phyloP scores from a whole-genome alignment of 2,888 invertebrate species.

The Bedellia somnulentella region DNA sequence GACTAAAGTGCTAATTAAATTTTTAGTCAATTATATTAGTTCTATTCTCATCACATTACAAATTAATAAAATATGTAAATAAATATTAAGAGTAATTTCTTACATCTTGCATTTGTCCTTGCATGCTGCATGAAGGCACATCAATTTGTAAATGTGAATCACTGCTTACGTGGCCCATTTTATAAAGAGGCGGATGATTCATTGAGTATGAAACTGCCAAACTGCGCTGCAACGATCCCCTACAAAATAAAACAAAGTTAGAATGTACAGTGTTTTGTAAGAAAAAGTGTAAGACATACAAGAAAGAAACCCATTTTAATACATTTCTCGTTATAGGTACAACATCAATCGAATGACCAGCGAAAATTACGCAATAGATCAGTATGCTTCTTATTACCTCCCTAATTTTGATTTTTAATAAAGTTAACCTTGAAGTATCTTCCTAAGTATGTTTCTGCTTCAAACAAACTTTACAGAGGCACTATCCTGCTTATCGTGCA shows the following conservation, averaged over 20 bases:
- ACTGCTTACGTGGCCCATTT: constrained; percentile 70
- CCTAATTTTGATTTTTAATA: no score
- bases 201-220: constrained; percentile 72
- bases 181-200: constrained; percentile 79
- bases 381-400: no score
- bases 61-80: constrained; percentile 1
- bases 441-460: not conserved
- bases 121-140: constrained; percentile 13
- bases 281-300: not conserved
- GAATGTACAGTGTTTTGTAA: not conserved
- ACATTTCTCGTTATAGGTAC: not conserved
- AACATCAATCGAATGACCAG: no score
- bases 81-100: not conserved
- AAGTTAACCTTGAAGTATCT: no score
- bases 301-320: not conserved
- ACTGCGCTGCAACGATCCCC: constrained; percentile 67
- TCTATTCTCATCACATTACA: constrained; percentile 1
- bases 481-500: not conserved
- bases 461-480: not conserved
- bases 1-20: not conserved
- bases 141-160: constrained; percentile 22
- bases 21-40: not conserved
- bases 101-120: not conserved
- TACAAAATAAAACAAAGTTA: constrained; percentile 16
- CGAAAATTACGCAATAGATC: no score